phyloP scores from a whole-genome alignment of 1,140 invertebrate species.

The Helicoverpa armigera region DNA sequence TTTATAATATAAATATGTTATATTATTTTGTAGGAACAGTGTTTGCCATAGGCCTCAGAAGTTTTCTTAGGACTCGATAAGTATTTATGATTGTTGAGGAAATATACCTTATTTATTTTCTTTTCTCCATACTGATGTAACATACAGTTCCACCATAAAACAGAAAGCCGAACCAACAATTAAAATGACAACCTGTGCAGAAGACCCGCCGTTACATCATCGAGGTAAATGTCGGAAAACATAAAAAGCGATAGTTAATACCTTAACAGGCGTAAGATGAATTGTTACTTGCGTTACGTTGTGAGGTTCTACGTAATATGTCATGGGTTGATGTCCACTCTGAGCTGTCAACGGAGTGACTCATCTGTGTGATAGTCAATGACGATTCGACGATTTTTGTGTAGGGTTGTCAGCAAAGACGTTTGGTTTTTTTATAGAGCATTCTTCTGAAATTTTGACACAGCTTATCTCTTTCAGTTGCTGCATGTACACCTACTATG shows the following conservation, averaged over 20 bases:
- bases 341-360: conserved; percentile 2
- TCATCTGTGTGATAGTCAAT: conserved; percentile 2
- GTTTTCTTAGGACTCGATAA: background rate
- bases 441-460: no score
- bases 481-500: no score
- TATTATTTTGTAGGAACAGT: no score
- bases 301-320: conserved; percentile 11
- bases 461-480: no score
- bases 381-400: background rate
- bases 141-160: background rate
- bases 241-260: conserved; percentile 24
- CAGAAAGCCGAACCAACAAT: background rate
- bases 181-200: background rate
- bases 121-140: background rate
- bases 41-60: no score
- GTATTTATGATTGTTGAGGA: no score
- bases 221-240: conserved; percentile 19
- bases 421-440: no score
- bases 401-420: background rate
- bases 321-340: background rate
- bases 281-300: conserved; percentile 20
- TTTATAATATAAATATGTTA: no score
- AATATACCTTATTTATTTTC: background rate
- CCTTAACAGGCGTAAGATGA: conserved; percentile 9
- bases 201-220: background rate